Evolutionary conservation across 2,888 invertebrate species (phyloP), one percentile per base, ranked within the genome.

Genomic region (Caenorhabditis becei): DNA sequence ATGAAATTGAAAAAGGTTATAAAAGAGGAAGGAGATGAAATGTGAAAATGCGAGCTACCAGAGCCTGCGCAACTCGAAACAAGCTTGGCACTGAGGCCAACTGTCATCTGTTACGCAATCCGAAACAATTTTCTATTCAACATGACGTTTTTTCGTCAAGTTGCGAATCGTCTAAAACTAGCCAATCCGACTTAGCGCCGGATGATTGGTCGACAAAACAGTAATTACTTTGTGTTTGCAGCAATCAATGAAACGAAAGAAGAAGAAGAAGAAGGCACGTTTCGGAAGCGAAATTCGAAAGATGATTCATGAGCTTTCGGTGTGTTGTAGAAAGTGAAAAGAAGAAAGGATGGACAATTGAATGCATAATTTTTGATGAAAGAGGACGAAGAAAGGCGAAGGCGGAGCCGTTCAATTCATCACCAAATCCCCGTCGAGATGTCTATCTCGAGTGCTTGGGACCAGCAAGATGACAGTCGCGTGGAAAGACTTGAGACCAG

Each of bases 391-490:
- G 18, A 49, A 59, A 24, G 51, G 23, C 23, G 58, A n/a, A 77
- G 77, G 67, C 69, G 67, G 77, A 75, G 75, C 75, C 47, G 63
- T 77, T 77, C 77, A 77, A 77, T 77, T 77, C 77, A 77, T 77
- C 77, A 69, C 69, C 56, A 51, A 49, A 51, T 77, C 63, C 59
- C 41, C 75, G 44, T 61, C 65, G 66, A 78, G 78, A 78, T 78
- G 78, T 61, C 65, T 78, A 78, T 78, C 78, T 78, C 66, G 78
- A 78, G 78, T 78, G 78, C 66, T 20, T 41, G 41, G 62, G 26
- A 37, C 20, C 63, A 61, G 49, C 51, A 66, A 61, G 66, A 66
- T 75, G 75, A 75, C 75, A 75, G 75, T 74, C 74, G 47, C 49
- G 59, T 61, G 70, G 20, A 23, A 44, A 54, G 35, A 66, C 49